A percentile compares a stretch with the other conserved stretches of the same genome.
These are phyloP conservation scores for Amphipoea oculea DNA, from an alignment of 2,888 invertebrate genomes.

Conservation along the genomic window DNA sequence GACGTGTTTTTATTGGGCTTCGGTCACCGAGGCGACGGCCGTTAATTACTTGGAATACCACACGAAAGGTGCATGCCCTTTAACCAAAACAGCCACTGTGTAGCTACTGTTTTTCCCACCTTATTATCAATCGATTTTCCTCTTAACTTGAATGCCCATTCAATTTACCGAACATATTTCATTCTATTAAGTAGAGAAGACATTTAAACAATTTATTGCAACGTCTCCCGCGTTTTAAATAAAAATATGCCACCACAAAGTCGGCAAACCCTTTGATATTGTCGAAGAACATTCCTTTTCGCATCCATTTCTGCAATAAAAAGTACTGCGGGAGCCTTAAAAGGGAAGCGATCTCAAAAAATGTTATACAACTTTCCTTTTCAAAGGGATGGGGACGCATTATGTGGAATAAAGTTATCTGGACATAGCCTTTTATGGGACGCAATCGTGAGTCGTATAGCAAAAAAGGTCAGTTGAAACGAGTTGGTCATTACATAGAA, in stretches of 20 bases:
- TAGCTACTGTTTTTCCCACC: constrained; percentile 16
- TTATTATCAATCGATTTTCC: constrained; percentile 16
- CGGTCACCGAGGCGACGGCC: constrained; percentile 73
- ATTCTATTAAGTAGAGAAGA: constrained; percentile 44
- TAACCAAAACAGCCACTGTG: constrained; percentile 65
- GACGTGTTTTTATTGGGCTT: constrained; percentile 81
- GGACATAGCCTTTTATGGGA: constrained; percentile 88
- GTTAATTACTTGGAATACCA: constrained; percentile 81
- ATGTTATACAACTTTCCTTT: constrained; percentile 88
- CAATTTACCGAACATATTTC: constrained; percentile 22
- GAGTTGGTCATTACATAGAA: constrained; percentile 83
- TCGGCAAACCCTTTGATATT: constrained; percentile 82
- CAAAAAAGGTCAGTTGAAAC: constrained; percentile 84
- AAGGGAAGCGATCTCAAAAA: constrained; percentile 86
- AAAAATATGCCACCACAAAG: constrained; percentile 76
- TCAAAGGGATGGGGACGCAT: constrained; percentile 87
- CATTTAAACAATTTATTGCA: constrained; percentile 53
- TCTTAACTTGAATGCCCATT: constrained; percentile 41
- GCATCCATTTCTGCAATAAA: constrained; percentile 84
- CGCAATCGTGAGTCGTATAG: constrained; percentile 79
- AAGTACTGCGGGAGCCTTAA: constrained; percentile 80
- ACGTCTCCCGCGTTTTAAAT: constrained; percentile 64
- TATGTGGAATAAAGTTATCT: constrained; percentile 89
- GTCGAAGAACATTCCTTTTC: constrained; percentile 73
- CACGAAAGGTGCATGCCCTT: constrained; percentile 78